These are phyloP conservation scores for Coregonus ussuriensis DNA, from an alignment of 2,797 vertebrate species.

Conservation along the genomic window DNA sequence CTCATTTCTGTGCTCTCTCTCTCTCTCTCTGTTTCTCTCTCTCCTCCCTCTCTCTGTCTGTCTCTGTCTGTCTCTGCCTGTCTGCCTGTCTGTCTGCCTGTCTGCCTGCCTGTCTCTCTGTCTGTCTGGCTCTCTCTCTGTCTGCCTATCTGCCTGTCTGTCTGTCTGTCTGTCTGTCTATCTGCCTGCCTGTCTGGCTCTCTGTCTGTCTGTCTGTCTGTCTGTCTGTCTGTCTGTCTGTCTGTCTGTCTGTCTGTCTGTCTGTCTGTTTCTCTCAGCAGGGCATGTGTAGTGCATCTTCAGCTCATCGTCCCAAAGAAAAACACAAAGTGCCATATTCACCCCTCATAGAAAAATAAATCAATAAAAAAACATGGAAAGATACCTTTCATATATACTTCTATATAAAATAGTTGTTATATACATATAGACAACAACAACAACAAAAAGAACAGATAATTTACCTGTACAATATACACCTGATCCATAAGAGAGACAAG, in stretches of 20 bases:
- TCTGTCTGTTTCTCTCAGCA: conserved; percentile 73
- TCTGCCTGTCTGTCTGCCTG: conserved; percentile 61
- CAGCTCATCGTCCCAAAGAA: conserved; percentile 71
- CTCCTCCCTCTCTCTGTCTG: conserved; percentile 46
- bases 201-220: neutral
- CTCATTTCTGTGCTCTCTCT: conserved; percentile 52
- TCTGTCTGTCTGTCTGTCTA: conserved; percentile 41
- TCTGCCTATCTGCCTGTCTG: conserved; percentile 34
- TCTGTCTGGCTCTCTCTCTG: conserved; percentile 24
- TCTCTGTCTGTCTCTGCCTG: conserved; percentile 1
- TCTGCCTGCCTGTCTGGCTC: conserved; percentile 48
- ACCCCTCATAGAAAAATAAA: conserved; percentile 85
- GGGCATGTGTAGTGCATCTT: conserved; percentile 78
- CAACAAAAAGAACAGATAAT: conserved; percentile 70
- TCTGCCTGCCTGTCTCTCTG: conserved; percentile 56
- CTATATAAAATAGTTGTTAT: conserved; percentile 84
- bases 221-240: too few species aligned
- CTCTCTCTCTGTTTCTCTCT: conserved; percentile 54
- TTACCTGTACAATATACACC: conserved; percentile 82
- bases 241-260: conserved; percentile 34
- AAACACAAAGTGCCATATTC: conserved; percentile 61
- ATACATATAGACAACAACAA: conserved; percentile 79
- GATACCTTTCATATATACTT: conserved; percentile 78
- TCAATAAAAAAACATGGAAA: conserved; percentile 80
- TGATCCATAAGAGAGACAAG: conserved; percentile 81